These are phyloP conservation scores for Pogonomyrmex barbatus DNA, from an alignment of 1,140 invertebrate genomes.

Conservation along the genomic window DNA sequence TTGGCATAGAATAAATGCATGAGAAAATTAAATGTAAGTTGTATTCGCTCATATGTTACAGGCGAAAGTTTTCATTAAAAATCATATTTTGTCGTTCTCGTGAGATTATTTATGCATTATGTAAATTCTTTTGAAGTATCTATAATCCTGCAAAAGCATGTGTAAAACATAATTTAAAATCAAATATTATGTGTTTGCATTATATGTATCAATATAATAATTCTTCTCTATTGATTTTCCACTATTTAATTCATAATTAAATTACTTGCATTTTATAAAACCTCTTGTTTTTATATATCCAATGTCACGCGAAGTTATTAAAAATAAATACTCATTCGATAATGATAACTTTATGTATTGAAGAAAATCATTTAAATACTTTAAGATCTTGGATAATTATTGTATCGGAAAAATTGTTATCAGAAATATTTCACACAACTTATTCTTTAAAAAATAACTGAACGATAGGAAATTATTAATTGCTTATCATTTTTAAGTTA, in stretches of 20 bases:
- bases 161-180: constrained; percentile 35
- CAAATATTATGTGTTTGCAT: not conserved
- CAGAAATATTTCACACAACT: not conserved
- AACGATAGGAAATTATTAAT: constrained; percentile 9
- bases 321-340: not conserved
- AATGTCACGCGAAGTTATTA: not conserved
- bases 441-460: not conserved
- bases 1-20: not conserved
- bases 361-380: not conserved
- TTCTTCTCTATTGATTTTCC: not conserved
- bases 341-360: not conserved
- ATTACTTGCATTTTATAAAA: not conserved
- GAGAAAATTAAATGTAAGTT: constrained; percentile 51
- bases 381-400: not conserved
- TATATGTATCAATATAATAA: not conserved
- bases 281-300: not conserved
- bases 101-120: not conserved
- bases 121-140: not conserved
- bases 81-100: constrained; percentile 67
- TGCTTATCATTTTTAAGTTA: constrained; percentile 11
- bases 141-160: constrained; percentile 57
- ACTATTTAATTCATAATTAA: not conserved
- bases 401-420: not conserved
- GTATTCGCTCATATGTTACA: constrained; percentile 49
- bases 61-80: constrained; percentile 64